Evolutionary conservation across 23 tunicate genomes (phyloP).

Genomic region (Trididemnum clinides): DNA sequence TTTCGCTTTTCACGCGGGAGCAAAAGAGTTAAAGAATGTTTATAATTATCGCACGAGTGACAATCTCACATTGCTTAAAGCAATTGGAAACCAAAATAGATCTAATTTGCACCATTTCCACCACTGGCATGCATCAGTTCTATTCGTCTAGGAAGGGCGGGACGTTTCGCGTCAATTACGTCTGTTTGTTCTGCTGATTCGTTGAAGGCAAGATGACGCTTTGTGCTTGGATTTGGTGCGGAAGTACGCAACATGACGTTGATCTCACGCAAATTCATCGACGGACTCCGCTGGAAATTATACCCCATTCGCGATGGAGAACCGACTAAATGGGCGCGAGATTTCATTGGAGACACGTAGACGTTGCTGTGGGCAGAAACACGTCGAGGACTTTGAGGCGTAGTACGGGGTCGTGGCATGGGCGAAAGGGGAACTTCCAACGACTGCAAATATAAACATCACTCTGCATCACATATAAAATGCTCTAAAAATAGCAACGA

Average conservation of each 20-base stretch:
- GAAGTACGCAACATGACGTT: conserved; percentile 68
- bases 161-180: background rate
- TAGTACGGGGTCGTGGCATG: conserved; percentile 58
- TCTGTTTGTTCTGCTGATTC: conserved; percentile 1
- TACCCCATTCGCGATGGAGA: conserved; percentile 53
- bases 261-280: conserved; percentile 67
- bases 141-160: conserved; percentile 3
- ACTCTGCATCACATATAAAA: no score
- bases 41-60: no score
- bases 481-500: no score
- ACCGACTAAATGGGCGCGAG: conserved; percentile 8
- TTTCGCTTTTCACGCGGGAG: no score
- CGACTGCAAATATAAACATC: background rate
- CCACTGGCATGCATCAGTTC: background rate
- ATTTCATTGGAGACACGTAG: conserved; percentile 69
- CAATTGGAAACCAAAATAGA: no score
- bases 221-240: conserved; percentile 25
- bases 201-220: conserved; percentile 51
- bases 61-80: no score
- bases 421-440: conserved; percentile 69
- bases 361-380: conserved; percentile 50
- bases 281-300: conserved; percentile 84
- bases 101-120: no score
- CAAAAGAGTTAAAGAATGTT: no score
- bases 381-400: conserved; percentile 50